Evolutionary conservation across 2,113 vertebrate species (phyloP), one percentile per base, ranked within the genome.

Genomic region (Aspiorhynchus laticeps): DNA sequence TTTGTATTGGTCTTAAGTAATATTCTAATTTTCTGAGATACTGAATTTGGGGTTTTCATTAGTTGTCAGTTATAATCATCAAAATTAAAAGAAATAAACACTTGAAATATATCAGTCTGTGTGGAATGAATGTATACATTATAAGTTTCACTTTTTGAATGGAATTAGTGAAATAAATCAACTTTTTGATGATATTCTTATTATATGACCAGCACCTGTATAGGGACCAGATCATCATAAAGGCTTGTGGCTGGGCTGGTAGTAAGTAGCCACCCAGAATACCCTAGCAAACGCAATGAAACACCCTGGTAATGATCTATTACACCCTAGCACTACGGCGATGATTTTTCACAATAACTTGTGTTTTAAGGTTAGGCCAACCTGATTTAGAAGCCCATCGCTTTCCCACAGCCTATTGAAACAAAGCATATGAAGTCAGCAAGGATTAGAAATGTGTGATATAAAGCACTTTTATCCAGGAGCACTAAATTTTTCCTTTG

Each of bases 391-490:
- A 79, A 21, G n/a, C n/a, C 4, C 6, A 15, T 12, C 3, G 3
- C 24, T 41, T 41, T 80, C 41, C 0, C 31, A 80, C 65, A 59
- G 9, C 46, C 38, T 56, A 86, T 4, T 73, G 31, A 67, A 86
- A 71, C 63, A 80, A 86, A 81, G 48, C 85, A 86, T 26, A 80
- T 61, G 33, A 17, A 36, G 33, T 77, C 43, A 38, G 28, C 83
- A 63, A 51, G 33, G 33, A 33, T 43, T 69, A 14, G n/a, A 17
- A 7, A 2, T 7, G 5, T 28, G 69, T 81, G 38, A 59, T 36
- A 26, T 28, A 46, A 75, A 85, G 26, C 63, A 80, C 65, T 71
- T 69, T 33, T 53, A 69, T 69, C 33, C 14, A 80, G 2, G 6
- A 61, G 46, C 53, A 80, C 51, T 21, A 11, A 9, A 26, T 24